Base-by-base conservation (phyloP, 2,888 invertebrate species). In the Tiliacea aurago region DNA sequence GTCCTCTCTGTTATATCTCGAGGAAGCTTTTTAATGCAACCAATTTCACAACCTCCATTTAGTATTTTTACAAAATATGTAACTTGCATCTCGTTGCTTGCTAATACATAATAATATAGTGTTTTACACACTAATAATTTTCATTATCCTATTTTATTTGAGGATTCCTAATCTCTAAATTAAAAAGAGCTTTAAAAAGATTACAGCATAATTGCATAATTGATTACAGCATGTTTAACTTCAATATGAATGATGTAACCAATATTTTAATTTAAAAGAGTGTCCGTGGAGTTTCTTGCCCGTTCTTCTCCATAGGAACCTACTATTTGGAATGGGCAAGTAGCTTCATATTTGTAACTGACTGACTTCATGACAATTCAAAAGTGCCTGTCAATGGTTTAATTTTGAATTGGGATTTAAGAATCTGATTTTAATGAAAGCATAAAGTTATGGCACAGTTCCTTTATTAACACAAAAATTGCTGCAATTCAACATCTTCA, bases 381-480 rank as follows among this genome's bases (percentile, higher is more conserved):
- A n/a, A n/a, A n/a, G n/a, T n/a, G n/a, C n/a, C n/a, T n/a, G n/a
- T n/a, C n/a, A n/a, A n/a, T n/a, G n/a, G n/a, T n/a, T n/a, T n/a
- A n/a, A n/a, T n/a, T n/a, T n/a, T n/a, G n/a, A n/a, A n/a, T 43
- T 28, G 11, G 15, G 10, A 13, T 58, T 3, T 18, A 58, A 10
- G 3, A 59, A 51, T 20, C 11, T 23, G 10, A 49, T 55, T 63
- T 23, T 13, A 85, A 76, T 56, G 10, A 66, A 80, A 80, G 33
- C 20, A 43, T 51, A 56, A 56, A 72, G 41, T 43, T 59, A 78
- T 86, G 71, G 73, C 73, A 80, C 83, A 76, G 51, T 70, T 72
- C 56, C 53, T 86, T 84, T 76, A 84, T 82, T 81, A 67, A 79
- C 37, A 55, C 69, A 65, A 73, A 59, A 55, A 59, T 71, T 64